A percentile compares a stretch with the other conserved stretches of the same genome.
Conservation (phyloP, 2,113 vertebrate species). For the Vireo altiloquus region DNA sequence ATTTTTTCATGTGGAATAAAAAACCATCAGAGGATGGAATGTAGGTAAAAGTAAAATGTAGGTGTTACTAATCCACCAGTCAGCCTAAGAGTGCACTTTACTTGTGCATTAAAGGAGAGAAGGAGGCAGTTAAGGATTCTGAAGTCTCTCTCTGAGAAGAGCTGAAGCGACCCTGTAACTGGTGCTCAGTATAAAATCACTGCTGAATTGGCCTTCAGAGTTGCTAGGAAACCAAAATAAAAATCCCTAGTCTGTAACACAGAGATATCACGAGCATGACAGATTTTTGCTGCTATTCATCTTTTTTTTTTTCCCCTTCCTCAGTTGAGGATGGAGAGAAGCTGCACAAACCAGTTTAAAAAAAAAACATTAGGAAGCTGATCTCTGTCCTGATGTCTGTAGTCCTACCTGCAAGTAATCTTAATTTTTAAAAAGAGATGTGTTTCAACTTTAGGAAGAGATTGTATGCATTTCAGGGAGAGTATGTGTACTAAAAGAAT, state of each 20-base stretch:
- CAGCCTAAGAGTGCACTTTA: neutral
- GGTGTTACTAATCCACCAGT: neutral
- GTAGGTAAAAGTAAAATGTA: neutral
- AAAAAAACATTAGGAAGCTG: neutral
- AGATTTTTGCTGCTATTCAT: neutral
- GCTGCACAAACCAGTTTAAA: neutral
- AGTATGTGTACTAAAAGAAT: neutral
- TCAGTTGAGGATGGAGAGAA: neutral
- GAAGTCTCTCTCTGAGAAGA: neutral
- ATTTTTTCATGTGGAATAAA: neutral
- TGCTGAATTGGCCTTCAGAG: neutral
- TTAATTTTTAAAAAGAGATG: neutral
- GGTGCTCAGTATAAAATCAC: neutral
- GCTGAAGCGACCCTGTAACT: neutral
- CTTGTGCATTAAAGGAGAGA: neutral
- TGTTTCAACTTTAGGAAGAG: neutral
- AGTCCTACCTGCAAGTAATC: neutral
- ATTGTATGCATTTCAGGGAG: neutral
- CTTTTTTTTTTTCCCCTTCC: neutral
- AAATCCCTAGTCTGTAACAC: neutral
- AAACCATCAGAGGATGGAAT: neutral
- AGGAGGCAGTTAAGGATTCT: neutral
- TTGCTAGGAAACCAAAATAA: slow-evolving; percentile 29
- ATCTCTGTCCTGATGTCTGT: neutral
- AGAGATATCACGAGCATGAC: neutral